Evolutionary conservation across 2,797 vertebrate genomes (phyloP), one percentile per base, ranked within the genome.

Genomic region (Anableps anableps): DNA sequence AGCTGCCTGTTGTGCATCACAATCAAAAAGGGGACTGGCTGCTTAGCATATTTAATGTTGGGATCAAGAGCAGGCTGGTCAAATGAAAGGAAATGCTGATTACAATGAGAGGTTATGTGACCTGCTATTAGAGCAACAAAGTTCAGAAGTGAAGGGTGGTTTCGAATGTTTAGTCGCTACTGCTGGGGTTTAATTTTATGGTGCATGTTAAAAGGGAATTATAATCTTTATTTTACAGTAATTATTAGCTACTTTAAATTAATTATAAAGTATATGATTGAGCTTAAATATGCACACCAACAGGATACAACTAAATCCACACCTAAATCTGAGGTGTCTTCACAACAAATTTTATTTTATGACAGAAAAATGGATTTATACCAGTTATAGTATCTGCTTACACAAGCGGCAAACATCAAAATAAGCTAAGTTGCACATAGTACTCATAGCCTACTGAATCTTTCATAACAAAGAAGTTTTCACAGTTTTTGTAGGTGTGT

Each of bases 1-100:
- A 89, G 89, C 85, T 60, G 84, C 88, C 88, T 87, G 88, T 89
- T 34, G 84, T n/a, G 64, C 85, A 83, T 90, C 87, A 77, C 19
- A 87, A 89, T 89, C 84, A 84, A 85, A 86, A 88, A 81, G 72
- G 83, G 81, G 84, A 86, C 85, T 88, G 23, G 75, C 80, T 72
- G 82, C 76, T 88, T 66, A 88, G 85, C 83, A 74, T 50, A 21
- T 66, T 80, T 83, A 83, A 85, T 77, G 81, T 86, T 80, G 74
- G 85, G 77, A 86, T 87, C 82, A 73, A 19, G 77, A 75, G 76
- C 60, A 36, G 45, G 62, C 82, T 85, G 83, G 84, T 85, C 75
- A 81, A 81, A 81, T 64, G 64, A 84, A 90, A 74, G 82, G 48
- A 78, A 81, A 50, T 83, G 78, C 80, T 82, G 38, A 75, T 21